Evolutionary conservation across 2,797 vertebrate species (phyloP), one percentile per base, ranked within the genome.

Genomic region (Periparus ater): DNA sequence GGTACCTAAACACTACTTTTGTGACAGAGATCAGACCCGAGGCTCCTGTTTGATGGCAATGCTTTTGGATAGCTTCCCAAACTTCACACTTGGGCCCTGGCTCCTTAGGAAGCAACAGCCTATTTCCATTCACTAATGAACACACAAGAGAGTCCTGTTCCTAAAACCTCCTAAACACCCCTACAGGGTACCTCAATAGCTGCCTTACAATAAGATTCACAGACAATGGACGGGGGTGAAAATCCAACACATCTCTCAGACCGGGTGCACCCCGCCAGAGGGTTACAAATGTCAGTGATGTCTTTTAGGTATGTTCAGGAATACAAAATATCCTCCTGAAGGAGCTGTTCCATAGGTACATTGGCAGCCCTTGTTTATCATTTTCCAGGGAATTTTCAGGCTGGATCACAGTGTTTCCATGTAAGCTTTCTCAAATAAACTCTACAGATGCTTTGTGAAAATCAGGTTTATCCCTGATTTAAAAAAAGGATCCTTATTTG

Each of bases 231-330:
- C 0, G 1, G 17, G 16, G 16, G 32, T 61, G 54, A 92, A 92
- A 83, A 68, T 50, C n/a, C 42, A 72, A 10, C 13, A 51, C 22
- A 4, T 30, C 50, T 48, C 54, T 32, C 11, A 10, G 20, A 51
- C 4, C 2, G 9, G 26, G 26, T 20, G 27, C 47, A 21, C 4
- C 12, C 4, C 14, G 26, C 13, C 38, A 36, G 30, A 1, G 0
- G 23, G 15, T 11, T 44, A 26, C 36, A 36, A 45, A 32, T 7
- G 34, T 9, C 0, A 0, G n/a, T 29, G 62, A 66, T 20, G 21
- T 0, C 0, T 22, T 47, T 34, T 11, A 23, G n/a, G 20, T 22
- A 45, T 0, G 1, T 17, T 47, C 65, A 65, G 75, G 36, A 60
- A 16, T 23, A 73, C 11, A 73, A 73, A 93, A 77, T 3, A 67